phyloP scores from a whole-genome alignment of 2,113 vertebrate species.

The Microcebus lehilahytsara region DNA sequence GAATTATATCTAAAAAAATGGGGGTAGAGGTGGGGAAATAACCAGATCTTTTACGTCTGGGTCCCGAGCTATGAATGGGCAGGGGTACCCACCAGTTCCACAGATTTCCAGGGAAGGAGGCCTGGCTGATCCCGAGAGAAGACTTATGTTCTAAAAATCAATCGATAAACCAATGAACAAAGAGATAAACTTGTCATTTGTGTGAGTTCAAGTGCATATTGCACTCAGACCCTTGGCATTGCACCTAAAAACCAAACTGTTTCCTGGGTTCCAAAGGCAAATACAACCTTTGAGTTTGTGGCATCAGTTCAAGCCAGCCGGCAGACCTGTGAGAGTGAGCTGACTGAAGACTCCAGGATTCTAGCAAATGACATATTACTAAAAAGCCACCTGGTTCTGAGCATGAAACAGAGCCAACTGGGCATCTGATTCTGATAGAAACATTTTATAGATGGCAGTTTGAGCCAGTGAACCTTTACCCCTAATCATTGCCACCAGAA shows the following conservation, averaged over 20 bases:
- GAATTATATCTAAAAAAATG: not conserved
- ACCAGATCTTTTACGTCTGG: not conserved
- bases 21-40: not conserved
- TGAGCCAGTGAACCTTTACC: not conserved
- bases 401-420: not conserved
- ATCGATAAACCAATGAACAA: constrained; percentile 11
- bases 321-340: not conserved
- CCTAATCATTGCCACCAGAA: not conserved
- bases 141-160: not conserved
- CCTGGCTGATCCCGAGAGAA: not conserved
- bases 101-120: not conserved
- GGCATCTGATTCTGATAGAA: not conserved
- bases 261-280: constrained; percentile 23
- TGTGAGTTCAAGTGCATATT: not conserved
- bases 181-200: constrained; percentile 2
- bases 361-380: not conserved
- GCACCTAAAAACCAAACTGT: not conserved
- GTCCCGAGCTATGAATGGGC: not conserved
- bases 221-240: not conserved
- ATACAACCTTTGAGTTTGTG: not conserved
- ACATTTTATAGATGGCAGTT: not conserved
- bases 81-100: too few species aligned
- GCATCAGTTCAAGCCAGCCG: not conserved
- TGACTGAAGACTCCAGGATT: not conserved
- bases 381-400: not conserved